Base-by-base conservation (phyloP, 2,888 invertebrate genomes). In the Alsophila aescularia region DNA sequence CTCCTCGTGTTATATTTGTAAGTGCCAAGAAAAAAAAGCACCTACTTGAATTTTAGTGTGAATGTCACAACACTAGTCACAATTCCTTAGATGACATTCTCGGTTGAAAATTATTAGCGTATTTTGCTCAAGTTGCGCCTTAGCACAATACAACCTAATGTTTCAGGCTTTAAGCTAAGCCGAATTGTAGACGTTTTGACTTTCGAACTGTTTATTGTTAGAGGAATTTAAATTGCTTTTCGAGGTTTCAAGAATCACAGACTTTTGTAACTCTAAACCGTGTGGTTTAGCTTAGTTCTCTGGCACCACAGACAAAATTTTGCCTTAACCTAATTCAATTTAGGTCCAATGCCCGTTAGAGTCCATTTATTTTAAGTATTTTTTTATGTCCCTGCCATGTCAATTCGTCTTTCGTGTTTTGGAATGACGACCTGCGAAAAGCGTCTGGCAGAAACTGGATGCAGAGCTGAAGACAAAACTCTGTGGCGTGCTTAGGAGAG, bases 161-260 rank as follows among this genome's bases (percentile, higher is more conserved):
- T 29, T n/a, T n/a, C 10, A 13, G 32, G 9, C 27, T 27, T 27
- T 8, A 27, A 6, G 32, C 27, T 9, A 32, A 3, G 32, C n/a
- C 7, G 37, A 31, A 31, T 47, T 31, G 31, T 36, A 3, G 35
- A 32, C 27, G 12, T n/a, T 37, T 37, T 37, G 13, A 12, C 16
- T 47, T 31, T 45, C 37, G 10, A 13, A 12, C 29, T 18, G 47
- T 37, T 27, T 16, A 27, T 36, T 29, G 36, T 16, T 29, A 9
- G 8, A 36, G 10, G 7, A 44, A 35, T 24, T 35, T 4, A 8
- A 35, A 45, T 45, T 44, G 44, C 44, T 24, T 43, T 34, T 31
- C 0, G 9, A 15, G 7, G 21, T 7, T n/a, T 37, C 15, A 29
- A 16, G 7, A 35, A 27, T n/a, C n/a, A n/a, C n/a, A n/a, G n/a